These are phyloP conservation scores for Leucoraja ocellata DNA, from an alignment of 2,797 vertebrate genomes.

Conservation along the genomic window DNA sequence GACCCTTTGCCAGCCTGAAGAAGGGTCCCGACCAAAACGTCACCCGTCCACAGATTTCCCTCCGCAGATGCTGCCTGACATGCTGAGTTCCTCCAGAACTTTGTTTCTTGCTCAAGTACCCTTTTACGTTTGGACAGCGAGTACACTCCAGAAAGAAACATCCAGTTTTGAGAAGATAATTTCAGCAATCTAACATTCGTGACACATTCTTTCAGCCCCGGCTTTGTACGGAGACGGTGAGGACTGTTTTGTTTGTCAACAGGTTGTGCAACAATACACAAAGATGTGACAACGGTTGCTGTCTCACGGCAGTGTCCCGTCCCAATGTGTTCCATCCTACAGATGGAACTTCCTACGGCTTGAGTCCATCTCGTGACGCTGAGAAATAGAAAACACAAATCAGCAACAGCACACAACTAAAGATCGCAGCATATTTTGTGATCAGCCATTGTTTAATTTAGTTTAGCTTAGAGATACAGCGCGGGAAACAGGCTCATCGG, in stretches of 20 bases:
- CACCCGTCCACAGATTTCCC: too few species aligned
- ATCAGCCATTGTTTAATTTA: too few species aligned
- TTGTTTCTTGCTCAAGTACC: too few species aligned
- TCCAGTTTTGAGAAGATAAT: background rate
- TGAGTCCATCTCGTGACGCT: constrained; percentile 95
- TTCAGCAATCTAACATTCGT: background rate
- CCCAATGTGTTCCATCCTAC: constrained; percentile 49
- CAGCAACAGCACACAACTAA: constrained; percentile 16
- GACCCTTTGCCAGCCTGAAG: too few species aligned
- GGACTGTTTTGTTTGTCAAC: background rate
- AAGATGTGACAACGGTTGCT: background rate
- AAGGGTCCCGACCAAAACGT: too few species aligned
- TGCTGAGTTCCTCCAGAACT: too few species aligned
- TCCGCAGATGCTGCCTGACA: too few species aligned
- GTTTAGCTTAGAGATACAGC: too few species aligned
- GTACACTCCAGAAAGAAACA: background rate
- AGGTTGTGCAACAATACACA: background rate
- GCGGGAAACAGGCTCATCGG: too few species aligned
- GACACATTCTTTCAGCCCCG: background rate
- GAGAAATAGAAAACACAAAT: constrained; percentile 42
- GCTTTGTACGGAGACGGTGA: background rate
- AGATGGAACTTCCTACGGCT: constrained; percentile 93
- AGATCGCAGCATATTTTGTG: too few species aligned
- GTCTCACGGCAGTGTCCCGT: background rate
- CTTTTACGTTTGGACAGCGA: background rate